Percentiles rank a stretch among this genome's conserved stretches.
Conservation (phyloP, 2,797 vertebrate species). For the Myotis planiceps region DNA sequence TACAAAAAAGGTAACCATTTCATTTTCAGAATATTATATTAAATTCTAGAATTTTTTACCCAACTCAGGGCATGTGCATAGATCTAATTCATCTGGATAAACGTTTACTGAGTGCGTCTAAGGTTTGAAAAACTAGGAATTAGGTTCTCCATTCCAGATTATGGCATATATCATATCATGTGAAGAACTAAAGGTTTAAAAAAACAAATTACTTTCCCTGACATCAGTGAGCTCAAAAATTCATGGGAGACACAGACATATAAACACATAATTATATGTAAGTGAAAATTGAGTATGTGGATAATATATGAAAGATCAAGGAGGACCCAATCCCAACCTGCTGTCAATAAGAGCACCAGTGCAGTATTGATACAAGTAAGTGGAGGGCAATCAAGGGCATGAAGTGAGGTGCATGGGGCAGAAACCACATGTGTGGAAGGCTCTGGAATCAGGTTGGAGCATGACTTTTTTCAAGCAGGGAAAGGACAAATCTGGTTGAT, state of each 20-base stretch:
- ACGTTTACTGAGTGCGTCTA: background rate
- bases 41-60: background rate
- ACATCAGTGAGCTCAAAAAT: background rate
- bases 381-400: background rate
- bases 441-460: background rate
- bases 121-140: background rate
- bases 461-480: background rate
- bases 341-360: background rate
- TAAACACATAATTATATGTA: background rate
- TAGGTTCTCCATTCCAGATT: background rate
- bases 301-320: background rate
- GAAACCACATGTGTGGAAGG: background rate
- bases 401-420: background rate
- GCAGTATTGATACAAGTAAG: background rate
- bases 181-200: background rate
- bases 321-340: background rate
- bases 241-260: background rate
- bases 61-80: background rate
- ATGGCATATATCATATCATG: background rate
- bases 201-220: background rate
- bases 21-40: constrained; percentile 1
- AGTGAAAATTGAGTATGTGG: background rate
- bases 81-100: background rate
- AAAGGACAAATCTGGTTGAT: background rate
- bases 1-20: background rate